Conservation (phyloP, 2,113 vertebrate species). For the Phalacrocorax brasilianus region DNA sequence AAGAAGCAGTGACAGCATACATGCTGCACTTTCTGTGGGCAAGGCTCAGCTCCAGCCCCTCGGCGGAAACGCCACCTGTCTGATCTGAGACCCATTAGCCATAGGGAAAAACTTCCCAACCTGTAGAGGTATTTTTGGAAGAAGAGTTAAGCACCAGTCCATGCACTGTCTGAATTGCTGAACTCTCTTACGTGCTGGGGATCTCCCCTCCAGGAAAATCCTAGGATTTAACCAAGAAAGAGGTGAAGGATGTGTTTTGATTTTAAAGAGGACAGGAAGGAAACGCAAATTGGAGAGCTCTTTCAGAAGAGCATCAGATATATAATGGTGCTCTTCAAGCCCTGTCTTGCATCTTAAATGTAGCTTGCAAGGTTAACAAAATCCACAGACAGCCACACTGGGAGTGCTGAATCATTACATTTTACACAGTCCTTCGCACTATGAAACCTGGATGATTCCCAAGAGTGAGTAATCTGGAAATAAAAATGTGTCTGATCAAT, state of each 20-base stretch:
- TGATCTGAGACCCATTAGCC: neutral
- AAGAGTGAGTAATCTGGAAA: constrained; percentile 37
- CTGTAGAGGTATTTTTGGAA: neutral
- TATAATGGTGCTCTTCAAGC: neutral
- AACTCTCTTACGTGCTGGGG: neutral
- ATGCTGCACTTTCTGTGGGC: neutral
- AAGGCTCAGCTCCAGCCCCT: neutral
- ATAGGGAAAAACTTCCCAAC: neutral
- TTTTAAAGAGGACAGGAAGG: neutral
- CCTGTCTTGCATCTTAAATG: neutral
- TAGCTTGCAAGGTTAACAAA: constrained; percentile 36
- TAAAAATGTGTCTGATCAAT: constrained; percentile 51
- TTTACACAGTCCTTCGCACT: constrained; percentile 40
- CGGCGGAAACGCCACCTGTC: neutral
- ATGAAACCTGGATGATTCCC: constrained; percentile 35
- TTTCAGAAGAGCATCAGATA: neutral
- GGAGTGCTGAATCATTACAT: constrained; percentile 30
- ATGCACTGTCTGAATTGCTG: neutral
- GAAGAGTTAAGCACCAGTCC: neutral
- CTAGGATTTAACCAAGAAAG: neutral
- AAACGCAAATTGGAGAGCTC: neutral
- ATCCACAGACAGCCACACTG: neutral
- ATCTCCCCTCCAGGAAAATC: neutral
- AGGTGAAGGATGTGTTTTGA: neutral
- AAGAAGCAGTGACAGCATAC: neutral